A percentile compares a stretch with the other conserved stretches of the same genome.
Conservation (phyloP, 92 coral and sea anemone species). For the Epizoanthus stellaris region DNA sequence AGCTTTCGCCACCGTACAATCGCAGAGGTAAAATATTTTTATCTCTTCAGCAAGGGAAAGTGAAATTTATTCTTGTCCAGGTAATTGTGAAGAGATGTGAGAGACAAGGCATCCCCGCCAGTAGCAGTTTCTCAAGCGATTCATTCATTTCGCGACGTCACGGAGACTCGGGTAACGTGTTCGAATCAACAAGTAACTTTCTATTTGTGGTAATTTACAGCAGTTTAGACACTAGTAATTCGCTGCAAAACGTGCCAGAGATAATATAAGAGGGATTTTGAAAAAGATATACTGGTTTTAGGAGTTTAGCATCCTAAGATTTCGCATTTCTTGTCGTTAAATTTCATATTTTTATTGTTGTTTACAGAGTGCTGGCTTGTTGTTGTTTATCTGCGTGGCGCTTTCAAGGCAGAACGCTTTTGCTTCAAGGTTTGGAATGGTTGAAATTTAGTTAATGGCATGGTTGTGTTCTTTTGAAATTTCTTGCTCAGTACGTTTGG, state of each 20-base stretch:
- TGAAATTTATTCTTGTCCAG: conserved; percentile 24
- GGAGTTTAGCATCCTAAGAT: not conserved
- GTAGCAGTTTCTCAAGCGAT: conserved; percentile 5
- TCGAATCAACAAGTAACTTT: conserved; percentile 31
- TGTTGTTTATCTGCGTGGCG: conserved; percentile 95
- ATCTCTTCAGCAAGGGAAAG: conserved; percentile 46
- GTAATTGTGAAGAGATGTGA: not conserved
- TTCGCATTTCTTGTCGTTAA: conserved; percentile 42
- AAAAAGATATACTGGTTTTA: not conserved
- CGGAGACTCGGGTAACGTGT: conserved; percentile 45
- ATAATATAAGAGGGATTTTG: conserved; percentile 8
- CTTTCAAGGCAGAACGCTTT: conserved; percentile 4
- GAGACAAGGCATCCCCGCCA: conserved; percentile 18
- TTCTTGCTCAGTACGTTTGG: not conserved
- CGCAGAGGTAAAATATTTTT: not conserved
- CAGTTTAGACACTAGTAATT: conserved; percentile 11
- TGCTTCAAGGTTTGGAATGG: not conserved
- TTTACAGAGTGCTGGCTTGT: conserved; percentile 85
- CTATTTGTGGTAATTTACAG: conserved; percentile 31
- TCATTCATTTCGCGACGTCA: conserved; percentile 42
- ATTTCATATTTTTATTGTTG: conserved; percentile 89
- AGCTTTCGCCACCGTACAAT: conserved; percentile 12
- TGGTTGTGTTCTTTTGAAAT: not conserved
- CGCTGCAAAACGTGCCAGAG: not conserved
- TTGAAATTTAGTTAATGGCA: not conserved